Percentiles rank a stretch among this genome's conserved stretches.
These are phyloP conservation scores for Stigmatopora argus DNA, from an alignment of 2,113 vertebrate genomes.

Conservation along the genomic window DNA sequence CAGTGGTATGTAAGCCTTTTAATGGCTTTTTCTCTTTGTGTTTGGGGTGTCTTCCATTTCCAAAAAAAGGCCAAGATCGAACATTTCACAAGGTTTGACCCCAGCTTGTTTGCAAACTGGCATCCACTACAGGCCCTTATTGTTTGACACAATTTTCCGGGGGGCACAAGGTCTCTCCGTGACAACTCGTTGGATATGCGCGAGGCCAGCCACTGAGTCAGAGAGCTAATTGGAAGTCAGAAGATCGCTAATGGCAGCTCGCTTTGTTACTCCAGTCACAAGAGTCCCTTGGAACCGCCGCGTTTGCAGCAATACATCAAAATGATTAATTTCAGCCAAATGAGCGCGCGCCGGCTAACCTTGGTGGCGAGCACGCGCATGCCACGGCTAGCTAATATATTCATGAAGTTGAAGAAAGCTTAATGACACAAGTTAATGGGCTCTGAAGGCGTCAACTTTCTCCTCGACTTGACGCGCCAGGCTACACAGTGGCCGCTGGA, in stretches of 20 bases:
- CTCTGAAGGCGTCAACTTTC: conserved; percentile 69
- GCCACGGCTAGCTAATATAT: conserved; percentile 78
- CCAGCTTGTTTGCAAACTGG: neutral
- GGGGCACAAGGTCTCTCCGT: neutral
- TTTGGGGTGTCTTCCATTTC: neutral
- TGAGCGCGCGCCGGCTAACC: conserved; percentile 87
- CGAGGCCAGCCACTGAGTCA: neutral
- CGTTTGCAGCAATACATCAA: conserved; percentile 90
- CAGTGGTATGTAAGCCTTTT: neutral
- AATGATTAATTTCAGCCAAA: conserved; percentile 99
- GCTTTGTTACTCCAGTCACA: conserved; percentile 99
- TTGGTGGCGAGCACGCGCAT: conserved; percentile 76
- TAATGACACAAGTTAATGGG: conserved; percentile 83
- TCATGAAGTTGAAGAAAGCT: conserved; percentile 79
- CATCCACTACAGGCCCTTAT: neutral
- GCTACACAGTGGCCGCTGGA: conserved; percentile 37
- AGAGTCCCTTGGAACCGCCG: conserved; percentile 90
- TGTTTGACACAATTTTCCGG: neutral
- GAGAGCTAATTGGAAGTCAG: conserved; percentile 82
- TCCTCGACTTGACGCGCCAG: conserved; percentile 49
- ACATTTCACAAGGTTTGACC: neutral
- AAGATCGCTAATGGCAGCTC: conserved; percentile 95
- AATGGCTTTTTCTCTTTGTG: neutral
- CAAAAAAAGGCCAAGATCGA: neutral
- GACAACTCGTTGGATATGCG: neutral